These are phyloP conservation scores for Anabacerthia variegaticeps DNA, from an alignment of 2,797 vertebrate species.

Conservation along the genomic window DNA sequence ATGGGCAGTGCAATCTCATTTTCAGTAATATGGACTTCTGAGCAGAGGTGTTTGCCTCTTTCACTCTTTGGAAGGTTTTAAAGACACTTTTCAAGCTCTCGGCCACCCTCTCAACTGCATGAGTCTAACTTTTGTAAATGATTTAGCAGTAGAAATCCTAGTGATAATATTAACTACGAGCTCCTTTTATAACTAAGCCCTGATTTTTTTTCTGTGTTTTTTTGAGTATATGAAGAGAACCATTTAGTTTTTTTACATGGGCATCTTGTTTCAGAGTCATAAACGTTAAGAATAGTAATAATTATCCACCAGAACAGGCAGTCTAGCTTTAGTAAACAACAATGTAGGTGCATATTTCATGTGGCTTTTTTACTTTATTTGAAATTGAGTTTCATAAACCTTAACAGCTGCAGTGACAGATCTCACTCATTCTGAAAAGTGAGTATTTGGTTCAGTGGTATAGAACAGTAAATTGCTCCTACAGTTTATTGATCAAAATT, in stretches of 20 bases:
- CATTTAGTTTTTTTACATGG: not conserved
- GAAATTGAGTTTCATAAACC: slow-evolving; percentile 12
- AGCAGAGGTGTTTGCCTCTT: not conserved
- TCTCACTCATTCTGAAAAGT: slow-evolving; percentile 40
- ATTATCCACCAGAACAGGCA: not conserved
- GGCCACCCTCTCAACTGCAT: not conserved
- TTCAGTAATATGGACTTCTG: not conserved
- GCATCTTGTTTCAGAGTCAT: not conserved
- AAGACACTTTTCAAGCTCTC: not conserved
- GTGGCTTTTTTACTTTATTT: not conserved
- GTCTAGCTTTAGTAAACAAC: not conserved
- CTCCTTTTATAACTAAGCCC: not conserved
- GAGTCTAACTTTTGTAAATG: not conserved
- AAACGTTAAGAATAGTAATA: not conserved
- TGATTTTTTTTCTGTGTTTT: not conserved
- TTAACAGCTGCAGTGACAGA: not conserved
- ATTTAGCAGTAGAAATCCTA: not conserved
- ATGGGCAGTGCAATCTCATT: not conserved
- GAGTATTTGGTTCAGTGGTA: slow-evolving; percentile 12
- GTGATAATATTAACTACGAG: not conserved
- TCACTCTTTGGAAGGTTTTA: not conserved
- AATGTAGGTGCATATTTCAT: not conserved
- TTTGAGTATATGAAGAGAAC: not conserved
- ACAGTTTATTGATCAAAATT: slow-evolving; percentile 64
- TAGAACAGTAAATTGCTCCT: slow-evolving; percentile 49